Conservation (phyloP, 1,140 invertebrate species). For the Tetramorium simillimum region DNA sequence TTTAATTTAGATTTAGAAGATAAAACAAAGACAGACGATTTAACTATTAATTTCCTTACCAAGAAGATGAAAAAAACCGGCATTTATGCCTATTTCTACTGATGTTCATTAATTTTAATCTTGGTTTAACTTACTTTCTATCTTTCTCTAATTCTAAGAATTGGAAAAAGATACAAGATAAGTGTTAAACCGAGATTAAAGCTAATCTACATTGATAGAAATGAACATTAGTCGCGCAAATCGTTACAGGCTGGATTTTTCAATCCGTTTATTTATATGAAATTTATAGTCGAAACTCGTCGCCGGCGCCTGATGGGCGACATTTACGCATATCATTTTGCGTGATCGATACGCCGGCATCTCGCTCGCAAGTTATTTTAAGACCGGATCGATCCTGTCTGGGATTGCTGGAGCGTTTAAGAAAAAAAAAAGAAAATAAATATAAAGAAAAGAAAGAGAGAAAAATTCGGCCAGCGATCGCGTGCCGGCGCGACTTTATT, state of each 20-base stretch:
- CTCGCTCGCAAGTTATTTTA: slow-evolving; percentile 41
- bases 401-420: neutral
- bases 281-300: neutral
- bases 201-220: too few relatives aligned
- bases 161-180: too few relatives aligned
- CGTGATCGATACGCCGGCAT: slow-evolving; percentile 36
- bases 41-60: too few relatives aligned
- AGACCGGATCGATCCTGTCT: slow-evolving; percentile 46
- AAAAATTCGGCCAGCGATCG: neutral
- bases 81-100: too few relatives aligned
- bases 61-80: too few relatives aligned
- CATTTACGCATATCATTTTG: slow-evolving; percentile 42
- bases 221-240: neutral
- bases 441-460: neutral
- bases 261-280: neutral
- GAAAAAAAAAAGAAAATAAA: neutral
- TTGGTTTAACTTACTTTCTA: too few relatives aligned
- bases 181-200: too few relatives aligned
- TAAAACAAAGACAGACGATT: too few relatives aligned
- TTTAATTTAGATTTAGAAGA: too few relatives aligned
- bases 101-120: too few relatives aligned
- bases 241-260: neutral
- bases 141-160: too few relatives aligned
- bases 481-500: neutral
- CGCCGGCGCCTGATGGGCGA: neutral